Percentiles rank a stretch among this genome's conserved stretches.
phyloP scores from a whole-genome alignment of 2,888 invertebrate species.

The Caenorhabditis zanzibari region DNA sequence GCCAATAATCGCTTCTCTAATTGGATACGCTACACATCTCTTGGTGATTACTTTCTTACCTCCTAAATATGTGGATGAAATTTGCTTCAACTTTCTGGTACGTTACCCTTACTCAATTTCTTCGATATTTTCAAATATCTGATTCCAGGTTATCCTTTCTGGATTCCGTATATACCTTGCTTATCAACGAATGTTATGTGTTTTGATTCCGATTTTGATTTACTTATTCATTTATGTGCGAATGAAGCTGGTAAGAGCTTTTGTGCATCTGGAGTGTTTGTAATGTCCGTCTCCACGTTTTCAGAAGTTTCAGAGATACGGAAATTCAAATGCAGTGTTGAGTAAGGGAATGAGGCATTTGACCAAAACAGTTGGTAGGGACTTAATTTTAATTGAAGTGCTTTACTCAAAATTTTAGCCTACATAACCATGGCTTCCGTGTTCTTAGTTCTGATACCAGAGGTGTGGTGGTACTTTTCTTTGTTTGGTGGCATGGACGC shows the following conservation, averaged over 20 bases:
- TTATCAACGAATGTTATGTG: slow-evolving; percentile 57
- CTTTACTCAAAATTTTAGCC: too few species aligned
- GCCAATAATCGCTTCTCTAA: slow-evolving; percentile 10
- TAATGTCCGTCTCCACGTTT: slow-evolving; percentile 11
- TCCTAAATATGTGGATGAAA: slow-evolving; percentile 36
- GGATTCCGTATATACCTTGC: slow-evolving; percentile 37
- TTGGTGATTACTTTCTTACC: slow-evolving; percentile 15
- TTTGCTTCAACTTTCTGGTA: slow-evolving; percentile 57
- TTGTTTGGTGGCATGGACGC: slow-evolving; percentile 59
- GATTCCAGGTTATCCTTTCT: slow-evolving; percentile 32
- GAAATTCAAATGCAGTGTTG: slow-evolving; percentile 38
- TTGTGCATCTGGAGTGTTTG: background rate
- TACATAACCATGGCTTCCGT: slow-evolving; percentile 52
- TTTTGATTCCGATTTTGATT: slow-evolving; percentile 49
- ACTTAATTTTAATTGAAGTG: background rate
- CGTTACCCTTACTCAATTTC: background rate
- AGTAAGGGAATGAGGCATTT: slow-evolving; percentile 62
- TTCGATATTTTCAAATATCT: background rate
- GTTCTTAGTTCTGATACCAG: slow-evolving; percentile 53
- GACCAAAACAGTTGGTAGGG: slow-evolving; percentile 54
- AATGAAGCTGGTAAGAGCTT: slow-evolving; percentile 46
- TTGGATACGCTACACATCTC: slow-evolving; percentile 31
- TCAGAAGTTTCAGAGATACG: slow-evolving; percentile 63
- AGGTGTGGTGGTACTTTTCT: slow-evolving; percentile 51
- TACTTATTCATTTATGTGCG: slow-evolving; percentile 56